Evolutionary conservation across 2,888 invertebrate species (phyloP), one percentile per base, ranked within the genome.

Genomic region (Ophioninae sp.): DNA sequence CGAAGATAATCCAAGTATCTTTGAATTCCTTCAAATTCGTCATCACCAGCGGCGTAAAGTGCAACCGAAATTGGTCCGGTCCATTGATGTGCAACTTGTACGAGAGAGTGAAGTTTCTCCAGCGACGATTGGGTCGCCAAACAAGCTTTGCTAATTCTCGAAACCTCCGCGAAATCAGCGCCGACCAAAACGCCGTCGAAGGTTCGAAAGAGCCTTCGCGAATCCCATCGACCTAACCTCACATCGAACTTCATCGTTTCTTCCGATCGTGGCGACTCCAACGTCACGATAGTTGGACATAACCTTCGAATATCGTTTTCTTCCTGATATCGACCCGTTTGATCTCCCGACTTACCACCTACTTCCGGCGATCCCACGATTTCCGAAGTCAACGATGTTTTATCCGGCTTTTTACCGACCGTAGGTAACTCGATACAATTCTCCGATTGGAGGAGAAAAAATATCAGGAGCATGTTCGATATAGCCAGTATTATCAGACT

Each of bases 71-170:
- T 96, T 0, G 97, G 96, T 0, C 97, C 98, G 7, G 95, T 94
- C 98, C 98, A 98, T 88, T 97, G 96, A 69, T 96, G 95, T 0
- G 96, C 96, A 59, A 97, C 96, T 86, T 96, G 95, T 0, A 97
- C 95, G 21, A 98, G 91, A 61, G 97, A 97, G 86, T 95, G 95
- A 8, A 98, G 93, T 84, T 97, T 95, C 89, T 98, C 98, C 72
- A 98, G 94, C 0, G 98, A 98, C 87, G 96, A 96, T 92, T 98
- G 97, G 0, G 97, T 97, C 0, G 98, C 97, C 81, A 98, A 93
- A 88, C 97, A 97, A 17, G 96, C 96, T 21, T 93, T 93, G 80
- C 94, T 94, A 17, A 93, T 92, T n/a, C 94, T 92, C 17, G 95
- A 95, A 6, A 95, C 89, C 23, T 95, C 94, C 0, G 94, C 92